Evolutionary conservation across 2,888 invertebrate genomes (phyloP).

Genomic region (Archaeoteleia sp.): DNA sequence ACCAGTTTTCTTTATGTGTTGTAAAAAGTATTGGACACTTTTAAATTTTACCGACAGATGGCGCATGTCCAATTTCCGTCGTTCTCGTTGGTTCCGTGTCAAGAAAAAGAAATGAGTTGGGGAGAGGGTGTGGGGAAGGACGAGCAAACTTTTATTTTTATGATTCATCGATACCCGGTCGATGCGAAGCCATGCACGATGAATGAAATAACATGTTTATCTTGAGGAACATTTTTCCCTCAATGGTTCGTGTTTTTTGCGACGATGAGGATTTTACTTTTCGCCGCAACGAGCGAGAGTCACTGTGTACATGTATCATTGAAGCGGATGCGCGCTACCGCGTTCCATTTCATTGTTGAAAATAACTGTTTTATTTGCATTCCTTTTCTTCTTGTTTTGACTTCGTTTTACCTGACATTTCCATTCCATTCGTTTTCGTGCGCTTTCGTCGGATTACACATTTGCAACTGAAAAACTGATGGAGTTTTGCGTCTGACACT

Average conservation of each 20-base stretch:
- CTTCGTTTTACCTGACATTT: constrained; percentile 25
- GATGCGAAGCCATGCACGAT: constrained; percentile 18
- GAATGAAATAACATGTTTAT: constrained; percentile 5
- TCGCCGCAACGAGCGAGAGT: not conserved
- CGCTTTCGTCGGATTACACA: constrained; percentile 31
- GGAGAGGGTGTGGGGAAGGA: too few species aligned
- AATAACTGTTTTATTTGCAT: constrained; percentile 18
- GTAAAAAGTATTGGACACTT: too few species aligned
- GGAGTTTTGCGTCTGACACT: constrained; percentile 34
- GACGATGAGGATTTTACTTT: not conserved
- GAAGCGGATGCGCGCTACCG: constrained; percentile 1
- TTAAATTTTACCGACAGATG: too few species aligned
- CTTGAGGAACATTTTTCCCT: not conserved
- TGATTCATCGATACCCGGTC: constrained; percentile 17
- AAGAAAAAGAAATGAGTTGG: too few species aligned
- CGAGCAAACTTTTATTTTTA: not conserved
- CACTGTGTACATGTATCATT: constrained; percentile 5
- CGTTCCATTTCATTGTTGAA: constrained; percentile 9
- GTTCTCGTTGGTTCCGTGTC: too few species aligned
- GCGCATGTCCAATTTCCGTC: too few species aligned
- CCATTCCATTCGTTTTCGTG: constrained; percentile 32
- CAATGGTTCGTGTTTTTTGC: not conserved
- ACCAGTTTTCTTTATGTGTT: too few species aligned
- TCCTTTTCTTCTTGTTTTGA: constrained; percentile 36
- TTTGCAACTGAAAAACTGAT: constrained; percentile 38